These are phyloP conservation scores for Spondyliosoma cantharus DNA, from an alignment of 2,797 vertebrate genomes.

Conservation along the genomic window DNA sequence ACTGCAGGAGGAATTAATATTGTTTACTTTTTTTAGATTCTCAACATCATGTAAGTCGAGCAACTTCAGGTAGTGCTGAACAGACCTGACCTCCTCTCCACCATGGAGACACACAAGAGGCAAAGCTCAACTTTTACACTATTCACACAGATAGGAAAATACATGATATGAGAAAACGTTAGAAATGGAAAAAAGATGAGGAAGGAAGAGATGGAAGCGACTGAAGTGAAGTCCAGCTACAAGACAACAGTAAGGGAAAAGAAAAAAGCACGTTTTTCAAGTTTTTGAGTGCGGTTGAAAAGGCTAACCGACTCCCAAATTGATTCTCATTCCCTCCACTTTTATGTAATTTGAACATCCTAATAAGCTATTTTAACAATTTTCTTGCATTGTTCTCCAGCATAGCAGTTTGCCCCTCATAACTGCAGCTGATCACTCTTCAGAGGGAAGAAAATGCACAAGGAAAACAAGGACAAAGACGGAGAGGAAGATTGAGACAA, in stretches of 20 bases:
- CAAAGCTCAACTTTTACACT: no score
- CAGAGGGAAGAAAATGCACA: neutral
- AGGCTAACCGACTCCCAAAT: no score
- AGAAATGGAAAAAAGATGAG: neutral
- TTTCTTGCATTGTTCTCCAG: conserved; percentile 16
- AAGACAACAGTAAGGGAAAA: no score
- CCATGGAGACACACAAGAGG: neutral
- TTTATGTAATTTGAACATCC: no score
- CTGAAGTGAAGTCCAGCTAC: no score
- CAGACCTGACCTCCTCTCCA: neutral
- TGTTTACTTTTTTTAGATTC: no score
- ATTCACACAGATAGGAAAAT: neutral
- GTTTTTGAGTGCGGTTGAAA: no score
- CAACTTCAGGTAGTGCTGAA: neutral
- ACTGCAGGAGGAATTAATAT: neutral
- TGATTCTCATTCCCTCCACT: no score
- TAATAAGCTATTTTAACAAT: neutral
- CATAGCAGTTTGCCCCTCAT: neutral
- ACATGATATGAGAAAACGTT: neutral
- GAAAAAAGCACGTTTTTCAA: no score
- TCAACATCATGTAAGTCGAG: no score
- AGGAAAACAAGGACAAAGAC: conserved; percentile 1
- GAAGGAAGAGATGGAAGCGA: no score
- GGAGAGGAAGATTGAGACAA: conserved; percentile 3
- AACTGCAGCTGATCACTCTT: conserved; percentile 11